A percentile compares a stretch with the other conserved stretches of the same genome.
phyloP scores from a whole-genome alignment of 2,797 vertebrate genomes.

The Caiman crocodilus region DNA sequence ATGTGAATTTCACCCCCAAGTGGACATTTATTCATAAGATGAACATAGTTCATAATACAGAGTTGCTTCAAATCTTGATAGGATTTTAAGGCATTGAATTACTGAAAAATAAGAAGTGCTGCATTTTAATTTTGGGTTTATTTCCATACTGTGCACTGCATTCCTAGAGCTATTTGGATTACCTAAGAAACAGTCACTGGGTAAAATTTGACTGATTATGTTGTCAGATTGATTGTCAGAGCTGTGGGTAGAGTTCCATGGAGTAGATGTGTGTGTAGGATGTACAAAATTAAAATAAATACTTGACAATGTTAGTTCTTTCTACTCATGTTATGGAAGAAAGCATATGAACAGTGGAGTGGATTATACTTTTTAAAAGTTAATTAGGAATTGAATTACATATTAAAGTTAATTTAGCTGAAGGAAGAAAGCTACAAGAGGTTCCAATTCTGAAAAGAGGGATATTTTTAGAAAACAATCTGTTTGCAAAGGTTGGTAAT shows the following conservation, averaged over 20 bases:
- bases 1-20: background rate
- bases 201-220: conserved; percentile 61
- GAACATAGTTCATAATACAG: background rate
- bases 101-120: conserved; percentile 11
- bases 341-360: background rate
- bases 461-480: conserved; percentile 41
- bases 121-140: background rate
- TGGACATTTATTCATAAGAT: background rate
- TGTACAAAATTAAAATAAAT: conserved; percentile 52
- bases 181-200: conserved; percentile 63
- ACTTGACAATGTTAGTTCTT: conserved; percentile 27
- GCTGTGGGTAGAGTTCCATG: conserved; percentile 46
- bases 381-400: conserved; percentile 9
- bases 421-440: background rate
- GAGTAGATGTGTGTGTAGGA: conserved; percentile 18
- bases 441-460: background rate
- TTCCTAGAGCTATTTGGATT: background rate
- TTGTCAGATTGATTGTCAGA: conserved; percentile 76
- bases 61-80: background rate
- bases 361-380: conserved; percentile 28
- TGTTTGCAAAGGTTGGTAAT: conserved; percentile 28
- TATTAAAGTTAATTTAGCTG: conserved; percentile 1
- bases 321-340: background rate
- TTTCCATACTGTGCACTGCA: conserved; percentile 2
- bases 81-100: background rate